phyloP scores from a whole-genome alignment of 2,888 invertebrate genomes.

The Nephrotoma flavescens region DNA sequence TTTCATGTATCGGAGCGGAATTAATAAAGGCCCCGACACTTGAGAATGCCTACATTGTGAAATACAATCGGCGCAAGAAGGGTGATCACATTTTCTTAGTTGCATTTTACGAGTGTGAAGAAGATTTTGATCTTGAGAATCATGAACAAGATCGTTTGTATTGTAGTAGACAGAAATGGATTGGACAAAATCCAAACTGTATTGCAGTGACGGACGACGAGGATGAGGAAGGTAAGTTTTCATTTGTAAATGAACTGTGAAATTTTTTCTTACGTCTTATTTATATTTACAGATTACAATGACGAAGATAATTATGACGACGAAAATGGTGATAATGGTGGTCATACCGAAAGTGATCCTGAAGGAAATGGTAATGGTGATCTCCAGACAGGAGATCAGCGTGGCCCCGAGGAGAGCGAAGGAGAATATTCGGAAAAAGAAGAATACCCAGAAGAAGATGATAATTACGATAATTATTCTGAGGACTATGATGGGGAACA shows the following conservation, averaged over 20 bases:
- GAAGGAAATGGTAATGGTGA: slow-evolving; percentile 17
- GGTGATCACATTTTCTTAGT: slow-evolving; percentile 37
- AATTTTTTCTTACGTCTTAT: not conserved
- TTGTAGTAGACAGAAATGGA: slow-evolving; percentile 41
- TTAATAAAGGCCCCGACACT: slow-evolving; percentile 28
- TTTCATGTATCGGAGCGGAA: slow-evolving; percentile 26
- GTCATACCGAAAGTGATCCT: slow-evolving; percentile 1
- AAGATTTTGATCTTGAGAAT: slow-evolving; percentile 35
- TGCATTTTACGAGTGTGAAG: slow-evolving; percentile 39
- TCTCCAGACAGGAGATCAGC: slow-evolving; percentile 9
- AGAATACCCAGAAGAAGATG: slow-evolving; percentile 16
- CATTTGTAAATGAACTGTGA: not conserved
- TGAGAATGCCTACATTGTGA: slow-evolving; percentile 23
- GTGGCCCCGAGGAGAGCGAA: not conserved
- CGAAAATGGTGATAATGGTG: slow-evolving; percentile 5
- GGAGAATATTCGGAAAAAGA: slow-evolving; percentile 12
- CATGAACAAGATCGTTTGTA: slow-evolving; percentile 35
- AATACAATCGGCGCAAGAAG: slow-evolving; percentile 26
- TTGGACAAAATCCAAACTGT: slow-evolving; percentile 40
- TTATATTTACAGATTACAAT: not conserved
- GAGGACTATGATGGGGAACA: not conserved
- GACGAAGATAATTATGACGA: slow-evolving; percentile 5
- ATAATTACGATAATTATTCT: not conserved
- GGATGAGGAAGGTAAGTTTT: slow-evolving; percentile 8
- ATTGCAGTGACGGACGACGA: slow-evolving; percentile 11